Conservation (phyloP, 2,888 invertebrate species). For the Pegoplata infirma region DNA sequence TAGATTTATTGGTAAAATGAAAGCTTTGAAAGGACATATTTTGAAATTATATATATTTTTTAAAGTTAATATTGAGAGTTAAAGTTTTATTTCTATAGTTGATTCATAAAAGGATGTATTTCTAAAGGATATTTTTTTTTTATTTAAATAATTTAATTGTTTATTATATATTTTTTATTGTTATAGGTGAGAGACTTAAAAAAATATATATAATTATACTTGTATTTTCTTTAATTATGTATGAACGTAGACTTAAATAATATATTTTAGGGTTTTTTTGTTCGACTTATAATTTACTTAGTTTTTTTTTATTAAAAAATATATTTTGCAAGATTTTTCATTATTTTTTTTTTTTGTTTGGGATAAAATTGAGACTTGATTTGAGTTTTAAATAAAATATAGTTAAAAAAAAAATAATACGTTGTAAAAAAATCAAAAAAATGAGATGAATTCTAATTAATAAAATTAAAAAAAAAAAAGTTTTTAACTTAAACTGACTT, state of each 20-base stretch:
- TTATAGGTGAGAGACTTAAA: conserved; percentile 45
- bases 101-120: not conserved
- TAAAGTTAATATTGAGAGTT: not conserved
- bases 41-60: not conserved
- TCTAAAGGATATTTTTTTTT: no score
- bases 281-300: conserved; percentile 6
- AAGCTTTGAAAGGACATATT: conserved; percentile 7
- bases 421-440: not conserved
- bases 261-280: conserved; percentile 7
- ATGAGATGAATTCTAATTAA: not conserved
- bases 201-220: conserved; percentile 42
- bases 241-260: conserved; percentile 25
- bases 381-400: not conserved
- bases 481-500: conserved; percentile 31
- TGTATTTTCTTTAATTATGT: not conserved
- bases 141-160: conserved; percentile 38
- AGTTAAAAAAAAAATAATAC: not conserved
- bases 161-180: conserved; percentile 40
- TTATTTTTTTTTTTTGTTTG: not conserved
- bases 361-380: not conserved
- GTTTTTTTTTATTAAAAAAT: conserved; percentile 14
- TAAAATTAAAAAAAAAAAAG: conserved; percentile 8
- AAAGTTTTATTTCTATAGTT: not conserved
- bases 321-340: conserved; percentile 11
- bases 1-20: not conserved